Percentiles rank a stretch among this genome's conserved stretches.
These are phyloP conservation scores for Pemphredon lugubris DNA, from an alignment of 2,888 invertebrate genomes.

Conservation along the genomic window DNA sequence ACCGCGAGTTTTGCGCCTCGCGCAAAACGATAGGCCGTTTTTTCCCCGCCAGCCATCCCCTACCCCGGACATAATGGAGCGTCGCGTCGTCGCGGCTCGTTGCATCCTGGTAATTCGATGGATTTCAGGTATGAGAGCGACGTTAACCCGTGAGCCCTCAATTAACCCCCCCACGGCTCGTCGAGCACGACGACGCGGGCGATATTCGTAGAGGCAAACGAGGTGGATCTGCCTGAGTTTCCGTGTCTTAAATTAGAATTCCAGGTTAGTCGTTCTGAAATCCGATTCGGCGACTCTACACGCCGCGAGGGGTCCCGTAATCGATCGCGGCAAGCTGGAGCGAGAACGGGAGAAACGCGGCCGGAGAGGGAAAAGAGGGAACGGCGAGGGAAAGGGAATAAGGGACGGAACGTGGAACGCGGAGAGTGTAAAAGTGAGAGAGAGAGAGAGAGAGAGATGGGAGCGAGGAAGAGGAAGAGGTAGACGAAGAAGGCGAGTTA, in stretches of 20 bases:
- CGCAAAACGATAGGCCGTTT: not conserved
- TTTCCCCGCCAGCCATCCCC: not conserved
- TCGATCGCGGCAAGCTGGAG: conserved; percentile 51
- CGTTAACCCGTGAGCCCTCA: conserved; percentile 34
- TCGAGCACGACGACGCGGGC: conserved; percentile 30
- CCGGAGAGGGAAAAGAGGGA: conserved; percentile 22
- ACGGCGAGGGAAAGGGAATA: not conserved
- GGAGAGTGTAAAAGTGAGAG: not conserved
- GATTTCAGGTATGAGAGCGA: conserved; percentile 37
- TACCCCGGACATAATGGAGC: not conserved
- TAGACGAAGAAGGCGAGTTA: not conserved
- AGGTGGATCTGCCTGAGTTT: conserved; percentile 40
- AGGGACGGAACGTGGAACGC: not conserved
- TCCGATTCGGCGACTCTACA: conserved; percentile 63
- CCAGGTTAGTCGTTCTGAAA: conserved; percentile 62
- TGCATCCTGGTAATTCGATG: conserved; percentile 40
- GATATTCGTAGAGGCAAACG: conserved; percentile 48
- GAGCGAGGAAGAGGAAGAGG: conserved; percentile 8
- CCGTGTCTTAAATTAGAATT: conserved; percentile 68
- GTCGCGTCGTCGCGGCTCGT: conserved; percentile 11
- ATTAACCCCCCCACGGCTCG: conserved; percentile 55
- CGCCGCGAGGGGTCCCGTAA: conserved; percentile 43
- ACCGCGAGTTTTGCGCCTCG: too few relatives aligned
- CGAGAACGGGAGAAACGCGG: conserved; percentile 15
- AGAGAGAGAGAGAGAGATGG: not conserved